Evolutionary conservation across 2,888 invertebrate species (phyloP).

Genomic region (Pteria penguin): DNA sequence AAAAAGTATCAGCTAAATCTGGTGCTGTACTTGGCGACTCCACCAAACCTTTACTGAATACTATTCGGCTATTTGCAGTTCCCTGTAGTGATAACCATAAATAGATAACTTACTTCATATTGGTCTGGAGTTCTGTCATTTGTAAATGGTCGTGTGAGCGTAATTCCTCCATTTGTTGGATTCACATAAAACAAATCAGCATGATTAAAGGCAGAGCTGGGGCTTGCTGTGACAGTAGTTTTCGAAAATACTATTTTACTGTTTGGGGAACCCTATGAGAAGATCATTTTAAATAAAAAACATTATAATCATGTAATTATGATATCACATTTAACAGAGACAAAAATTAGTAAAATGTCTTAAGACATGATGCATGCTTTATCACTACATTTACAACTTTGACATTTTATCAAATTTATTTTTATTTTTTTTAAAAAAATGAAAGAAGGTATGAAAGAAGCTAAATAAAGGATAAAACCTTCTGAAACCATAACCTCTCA

Average conservation of each 20-base stretch:
- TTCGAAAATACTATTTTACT: conserved; percentile 42
- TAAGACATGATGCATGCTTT: no score
- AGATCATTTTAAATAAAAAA: no score
- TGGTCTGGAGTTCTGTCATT: conserved; percentile 8
- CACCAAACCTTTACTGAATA: neutral
- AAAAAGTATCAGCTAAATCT: neutral
- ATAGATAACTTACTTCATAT: conserved; percentile 25
- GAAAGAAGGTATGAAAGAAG: neutral
- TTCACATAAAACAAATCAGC: conserved; percentile 41
- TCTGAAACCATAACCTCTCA: no score
- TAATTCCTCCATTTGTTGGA: conserved; percentile 53
- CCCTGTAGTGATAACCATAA: neutral
- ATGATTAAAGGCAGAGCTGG: conserved; percentile 5
- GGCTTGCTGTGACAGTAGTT: conserved; percentile 27
- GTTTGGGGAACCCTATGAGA: conserved; percentile 48
- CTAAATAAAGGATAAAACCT: no score
- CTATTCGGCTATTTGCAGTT: neutral
- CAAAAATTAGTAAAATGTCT: no score
- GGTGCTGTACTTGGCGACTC: neutral
- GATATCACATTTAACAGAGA: no score
- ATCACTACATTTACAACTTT: no score
- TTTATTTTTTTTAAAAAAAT: neutral
- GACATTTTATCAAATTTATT: no score
- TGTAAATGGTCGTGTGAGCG: conserved; percentile 33
- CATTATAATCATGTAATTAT: no score